Conservation (phyloP, 2,113 vertebrate genomes). For the Hipposideros armiger region DNA sequence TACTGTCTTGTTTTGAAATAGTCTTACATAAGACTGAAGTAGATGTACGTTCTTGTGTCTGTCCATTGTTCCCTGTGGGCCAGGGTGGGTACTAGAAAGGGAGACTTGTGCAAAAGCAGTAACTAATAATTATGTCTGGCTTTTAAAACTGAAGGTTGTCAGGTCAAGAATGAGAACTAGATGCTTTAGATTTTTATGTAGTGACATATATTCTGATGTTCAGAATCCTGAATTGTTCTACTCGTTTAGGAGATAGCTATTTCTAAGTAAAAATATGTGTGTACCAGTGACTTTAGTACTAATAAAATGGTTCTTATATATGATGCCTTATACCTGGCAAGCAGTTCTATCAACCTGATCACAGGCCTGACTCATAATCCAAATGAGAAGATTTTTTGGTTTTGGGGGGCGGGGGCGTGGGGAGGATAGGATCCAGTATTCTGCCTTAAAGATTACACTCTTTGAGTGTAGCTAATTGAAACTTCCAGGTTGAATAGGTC, state of each 20-base stretch:
- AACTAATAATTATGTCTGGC: background rate
- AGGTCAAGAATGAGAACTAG: constrained; percentile 5
- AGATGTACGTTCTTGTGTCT: background rate
- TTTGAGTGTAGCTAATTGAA: background rate
- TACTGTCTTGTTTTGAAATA: constrained; percentile 42
- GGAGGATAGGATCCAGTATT: background rate
- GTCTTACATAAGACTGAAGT: background rate
- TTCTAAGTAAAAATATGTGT: background rate
- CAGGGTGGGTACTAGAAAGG: background rate
- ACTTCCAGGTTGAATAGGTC: background rate
- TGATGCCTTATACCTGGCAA: background rate
- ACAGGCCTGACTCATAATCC: background rate
- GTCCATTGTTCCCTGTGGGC: background rate
- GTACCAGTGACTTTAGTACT: background rate
- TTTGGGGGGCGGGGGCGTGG: background rate
- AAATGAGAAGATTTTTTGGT: background rate
- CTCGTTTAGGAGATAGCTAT: background rate
- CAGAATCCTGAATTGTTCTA: background rate
- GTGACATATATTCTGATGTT: background rate
- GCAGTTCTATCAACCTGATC: background rate
- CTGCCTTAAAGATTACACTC: background rate
- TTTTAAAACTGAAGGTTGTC: constrained; percentile 13
- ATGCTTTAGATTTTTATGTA: background rate
- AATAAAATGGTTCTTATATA: background rate
- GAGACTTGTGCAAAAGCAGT: background rate